A percentile compares a stretch with the other conserved stretches of the same genome.
Evolutionary conservation across 2,888 invertebrate species (phyloP).

Genomic region (Torymus tubicola): DNA sequence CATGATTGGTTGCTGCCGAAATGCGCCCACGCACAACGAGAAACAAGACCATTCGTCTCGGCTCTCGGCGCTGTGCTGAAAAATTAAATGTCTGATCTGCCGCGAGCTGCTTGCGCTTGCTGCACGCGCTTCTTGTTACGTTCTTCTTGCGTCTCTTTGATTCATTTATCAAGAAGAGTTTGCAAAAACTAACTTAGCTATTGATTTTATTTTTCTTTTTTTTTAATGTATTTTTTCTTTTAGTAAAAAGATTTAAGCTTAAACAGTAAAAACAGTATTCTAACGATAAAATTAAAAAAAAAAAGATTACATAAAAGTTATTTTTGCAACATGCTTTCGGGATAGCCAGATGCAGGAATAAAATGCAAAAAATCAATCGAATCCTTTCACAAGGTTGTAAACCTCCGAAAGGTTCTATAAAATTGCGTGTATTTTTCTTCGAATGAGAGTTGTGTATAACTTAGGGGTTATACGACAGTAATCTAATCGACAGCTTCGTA

Average conservation of each 20-base stretch:
- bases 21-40: constrained; percentile 62
- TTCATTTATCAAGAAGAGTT: constrained; percentile 35
- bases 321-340: too few species aligned
- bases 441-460: constrained; percentile 59
- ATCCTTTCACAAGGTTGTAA: constrained; percentile 60
- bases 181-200: constrained; percentile 29
- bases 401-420: constrained; percentile 63
- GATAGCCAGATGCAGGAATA: constrained; percentile 33
- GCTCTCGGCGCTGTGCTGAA: constrained; percentile 38
- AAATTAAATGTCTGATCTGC: constrained; percentile 46
- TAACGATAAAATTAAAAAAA: too few species aligned
- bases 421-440: constrained; percentile 62
- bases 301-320: too few species aligned
- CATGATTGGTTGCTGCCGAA: constrained; percentile 65
- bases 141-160: constrained; percentile 27
- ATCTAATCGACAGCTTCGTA: constrained; percentile 76
- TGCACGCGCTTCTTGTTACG: constrained; percentile 30
- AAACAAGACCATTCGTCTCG: constrained; percentile 51
- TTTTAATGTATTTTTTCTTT: too few species aligned
- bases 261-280: too few species aligned
- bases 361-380: constrained; percentile 65
- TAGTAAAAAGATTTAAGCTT: too few species aligned
- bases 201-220: too few species aligned
- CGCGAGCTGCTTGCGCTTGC: not conserved
- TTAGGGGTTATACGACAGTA: constrained; percentile 64